Evolutionary conservation across 2,113 vertebrate genomes (phyloP), one percentile per base, ranked within the genome.

Genomic region (Hippocampus guttulatus): DNA sequence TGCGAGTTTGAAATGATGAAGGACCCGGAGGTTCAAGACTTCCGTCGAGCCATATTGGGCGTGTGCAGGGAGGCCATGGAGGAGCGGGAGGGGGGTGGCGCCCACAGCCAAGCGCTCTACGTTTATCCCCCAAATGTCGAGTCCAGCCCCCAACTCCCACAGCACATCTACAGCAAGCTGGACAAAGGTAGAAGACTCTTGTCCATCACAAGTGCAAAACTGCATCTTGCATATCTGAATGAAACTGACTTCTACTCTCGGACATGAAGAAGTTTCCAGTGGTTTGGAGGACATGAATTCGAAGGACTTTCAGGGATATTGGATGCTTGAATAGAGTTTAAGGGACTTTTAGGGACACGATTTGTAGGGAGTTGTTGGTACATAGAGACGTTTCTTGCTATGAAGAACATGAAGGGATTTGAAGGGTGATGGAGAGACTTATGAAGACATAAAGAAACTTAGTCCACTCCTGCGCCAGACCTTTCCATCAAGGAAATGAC

Each of bases 1-100:
- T 91, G 88, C 64, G 91, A 91, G 78, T 91, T 91, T 0, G 88
- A 91, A 82, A 82, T 89, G 69, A 73, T 90, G 82, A 92, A 90
- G 77, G 91, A 92, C 66, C 85, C 92, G 0, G 90, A 92, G 65
- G 79, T 91, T 7, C 87, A 91, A 81, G 91, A 90, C 67, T 91
- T 91, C 69, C 76, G 90, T 0, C 79, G 83, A 12, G 80, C 84
- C 63, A 90, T 91, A 62, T 83, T 92, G 76, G 88, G 90, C 10
- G 90, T 91, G 66, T 94, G 93, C 85, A 88, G 91, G 41, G 92
- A 93, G 57, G 92, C 93, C 3, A 91, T 94, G 90, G 93, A 94
- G 82, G 90, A 92, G 68, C 69, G 92, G 1, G 93, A 93, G 15
- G 90, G 89, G 0, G 90, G 88, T 0, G 92, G 93, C 0, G 90